phyloP scores from a whole-genome alignment of 2,888 invertebrate genomes.

The Amitus sp. region DNA sequence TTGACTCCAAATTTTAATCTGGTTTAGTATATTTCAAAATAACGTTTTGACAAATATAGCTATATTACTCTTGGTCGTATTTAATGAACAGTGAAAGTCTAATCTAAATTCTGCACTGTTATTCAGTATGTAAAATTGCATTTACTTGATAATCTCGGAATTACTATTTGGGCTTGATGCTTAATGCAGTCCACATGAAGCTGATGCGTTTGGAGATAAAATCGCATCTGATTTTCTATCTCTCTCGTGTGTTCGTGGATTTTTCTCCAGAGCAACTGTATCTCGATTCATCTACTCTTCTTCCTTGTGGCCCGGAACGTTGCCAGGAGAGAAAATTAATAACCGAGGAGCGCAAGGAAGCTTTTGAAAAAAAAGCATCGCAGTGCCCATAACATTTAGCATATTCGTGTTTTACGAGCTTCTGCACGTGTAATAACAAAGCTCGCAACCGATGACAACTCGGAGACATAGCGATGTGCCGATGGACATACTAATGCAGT shows the following conservation, averaged over 20 bases:
- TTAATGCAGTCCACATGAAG: no score
- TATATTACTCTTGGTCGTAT: no score
- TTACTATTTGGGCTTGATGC: no score
- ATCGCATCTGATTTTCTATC: constrained; percentile 26
- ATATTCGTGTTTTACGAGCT: constrained; percentile 53
- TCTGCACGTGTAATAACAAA: constrained; percentile 54
- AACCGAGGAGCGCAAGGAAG: constrained; percentile 52
- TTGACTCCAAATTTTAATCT: no score
- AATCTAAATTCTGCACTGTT: no score
- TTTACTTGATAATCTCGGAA: no score
- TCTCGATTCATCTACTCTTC: constrained; percentile 15
- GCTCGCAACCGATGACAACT: constrained; percentile 54
- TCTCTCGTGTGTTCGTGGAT: constrained; percentile 28
- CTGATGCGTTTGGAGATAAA: no score
- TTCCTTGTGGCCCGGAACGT: constrained; percentile 4
- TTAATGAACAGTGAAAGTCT: no score
- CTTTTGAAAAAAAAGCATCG: constrained; percentile 46
- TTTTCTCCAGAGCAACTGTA: background rate
- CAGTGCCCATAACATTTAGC: constrained; percentile 37
- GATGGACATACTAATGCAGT: constrained; percentile 14
- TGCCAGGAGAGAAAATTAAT: constrained; percentile 57
- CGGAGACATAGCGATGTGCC: constrained; percentile 47
- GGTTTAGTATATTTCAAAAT: no score
- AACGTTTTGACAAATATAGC: no score
- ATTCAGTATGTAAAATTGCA: no score